Conservation (phyloP, 1,140 invertebrate genomes). For the Brachionus manjavacas region DNA sequence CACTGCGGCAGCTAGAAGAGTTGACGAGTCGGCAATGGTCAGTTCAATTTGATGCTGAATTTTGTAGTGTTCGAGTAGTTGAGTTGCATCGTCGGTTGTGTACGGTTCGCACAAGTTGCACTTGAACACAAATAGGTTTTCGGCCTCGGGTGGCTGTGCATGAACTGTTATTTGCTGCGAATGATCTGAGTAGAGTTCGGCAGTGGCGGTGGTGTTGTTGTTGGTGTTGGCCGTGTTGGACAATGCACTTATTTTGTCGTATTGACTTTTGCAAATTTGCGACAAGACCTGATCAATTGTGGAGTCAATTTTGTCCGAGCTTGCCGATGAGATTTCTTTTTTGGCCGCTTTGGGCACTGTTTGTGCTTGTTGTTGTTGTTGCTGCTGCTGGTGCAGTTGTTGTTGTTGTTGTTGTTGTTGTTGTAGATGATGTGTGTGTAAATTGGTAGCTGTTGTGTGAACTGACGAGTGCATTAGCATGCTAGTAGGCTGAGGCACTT, state of each 20-base stretch:
- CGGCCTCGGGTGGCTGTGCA: slow-evolving; percentile 32
- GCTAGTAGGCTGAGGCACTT: background rate
- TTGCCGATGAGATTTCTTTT: background rate
- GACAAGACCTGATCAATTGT: slow-evolving; percentile 36
- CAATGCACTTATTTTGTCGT: background rate
- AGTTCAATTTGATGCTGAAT: slow-evolving; percentile 35
- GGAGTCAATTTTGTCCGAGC: slow-evolving; percentile 20
- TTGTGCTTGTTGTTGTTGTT: background rate
- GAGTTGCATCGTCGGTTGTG: slow-evolving; percentile 40
- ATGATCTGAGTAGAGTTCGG: background rate
- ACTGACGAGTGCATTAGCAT: no score
- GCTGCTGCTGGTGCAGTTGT: no score
- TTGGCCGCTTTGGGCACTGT: background rate
- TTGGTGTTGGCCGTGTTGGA: background rate
- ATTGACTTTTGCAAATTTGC: slow-evolving; percentile 33
- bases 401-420: no score
- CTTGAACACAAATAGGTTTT: slow-evolving; percentile 40
- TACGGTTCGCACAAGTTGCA: slow-evolving; percentile 36
- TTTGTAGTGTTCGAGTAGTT: slow-evolving; percentile 37
- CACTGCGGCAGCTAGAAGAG: slow-evolving; percentile 27
- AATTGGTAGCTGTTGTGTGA: no score
- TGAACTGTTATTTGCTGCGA: slow-evolving; percentile 14
- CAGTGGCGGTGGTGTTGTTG: no score
- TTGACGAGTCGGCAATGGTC: slow-evolving; percentile 31
- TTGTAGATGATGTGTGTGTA: no score